These are phyloP conservation scores for Engystomops pustulosus DNA, from an alignment of 2,113 vertebrate genomes.

Conservation along the genomic window DNA sequence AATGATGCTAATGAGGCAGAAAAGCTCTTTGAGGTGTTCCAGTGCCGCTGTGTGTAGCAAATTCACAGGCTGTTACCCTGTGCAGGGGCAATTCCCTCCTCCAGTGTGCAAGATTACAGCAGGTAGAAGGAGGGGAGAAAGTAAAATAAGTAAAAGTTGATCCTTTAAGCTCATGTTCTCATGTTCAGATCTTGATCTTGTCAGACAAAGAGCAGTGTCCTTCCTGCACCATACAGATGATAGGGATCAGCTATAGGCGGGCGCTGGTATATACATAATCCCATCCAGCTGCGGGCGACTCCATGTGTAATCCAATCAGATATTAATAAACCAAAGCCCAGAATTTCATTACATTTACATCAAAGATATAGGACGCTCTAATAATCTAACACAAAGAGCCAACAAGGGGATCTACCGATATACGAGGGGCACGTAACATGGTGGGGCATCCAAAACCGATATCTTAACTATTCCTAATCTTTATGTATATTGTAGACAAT, in stretches of 20 bases:
- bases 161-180: constrained; percentile 3
- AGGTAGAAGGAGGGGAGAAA: too few relatives aligned
- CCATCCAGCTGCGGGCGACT: background rate
- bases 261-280: background rate
- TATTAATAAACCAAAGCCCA: constrained; percentile 7
- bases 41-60: too few relatives aligned
- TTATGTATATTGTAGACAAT: too few relatives aligned
- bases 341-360: constrained; percentile 7
- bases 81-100: too few relatives aligned
- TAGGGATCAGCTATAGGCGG: background rate
- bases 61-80: too few relatives aligned
- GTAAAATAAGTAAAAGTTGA: too few relatives aligned
- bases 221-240: background rate
- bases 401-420: background rate
- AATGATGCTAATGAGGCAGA: too few relatives aligned
- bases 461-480: too few relatives aligned
- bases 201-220: background rate
- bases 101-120: too few relatives aligned
- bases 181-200: background rate
- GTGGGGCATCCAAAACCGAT: too few relatives aligned
- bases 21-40: too few relatives aligned
- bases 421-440: too few relatives aligned
- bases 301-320: background rate
- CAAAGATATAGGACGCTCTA: background rate
- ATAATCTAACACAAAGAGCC: background rate